Conservation (phyloP, 2,888 invertebrate species). For the Pristionchus japonicus region DNA sequence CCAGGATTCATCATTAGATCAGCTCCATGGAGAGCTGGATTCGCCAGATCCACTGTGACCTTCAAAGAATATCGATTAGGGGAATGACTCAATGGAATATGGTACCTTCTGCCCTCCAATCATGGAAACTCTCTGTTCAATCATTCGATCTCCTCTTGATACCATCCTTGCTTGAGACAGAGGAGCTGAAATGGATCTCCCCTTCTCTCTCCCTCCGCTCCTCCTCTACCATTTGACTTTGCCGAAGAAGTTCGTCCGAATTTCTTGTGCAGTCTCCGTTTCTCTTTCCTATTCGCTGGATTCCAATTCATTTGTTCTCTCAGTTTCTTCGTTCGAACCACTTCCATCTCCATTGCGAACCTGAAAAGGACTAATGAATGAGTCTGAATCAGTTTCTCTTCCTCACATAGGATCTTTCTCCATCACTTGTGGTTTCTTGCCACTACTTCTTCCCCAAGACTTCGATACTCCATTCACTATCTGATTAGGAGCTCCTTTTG, state of each 20-base stretch:
- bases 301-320: not conserved
- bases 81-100: not conserved
- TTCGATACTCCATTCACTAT: not conserved
- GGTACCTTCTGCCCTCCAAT: constrained; percentile 42
- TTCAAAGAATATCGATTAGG: not conserved
- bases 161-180: constrained; percentile 11
- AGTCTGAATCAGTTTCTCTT: not conserved
- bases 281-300: not conserved
- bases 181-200: not conserved
- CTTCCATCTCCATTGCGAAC: constrained; percentile 41
- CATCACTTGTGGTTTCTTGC: not conserved
- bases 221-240: not conserved
- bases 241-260: not conserved
- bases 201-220: not conserved
- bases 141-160: not conserved
- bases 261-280: not conserved
- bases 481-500: not conserved
- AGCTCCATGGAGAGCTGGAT: constrained; percentile 37
- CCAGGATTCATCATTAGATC: constrained; percentile 46
- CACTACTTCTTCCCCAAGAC: constrained; percentile 37
- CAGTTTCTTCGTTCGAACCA: constrained; percentile 33
- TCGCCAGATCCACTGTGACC: constrained; percentile 36
- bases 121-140: constrained; percentile 8
- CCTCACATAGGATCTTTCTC: not conserved
- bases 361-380: not conserved